Evolutionary conservation across 2,888 invertebrate species (phyloP).

Genomic region (Orthonychiurus folsomi): DNA sequence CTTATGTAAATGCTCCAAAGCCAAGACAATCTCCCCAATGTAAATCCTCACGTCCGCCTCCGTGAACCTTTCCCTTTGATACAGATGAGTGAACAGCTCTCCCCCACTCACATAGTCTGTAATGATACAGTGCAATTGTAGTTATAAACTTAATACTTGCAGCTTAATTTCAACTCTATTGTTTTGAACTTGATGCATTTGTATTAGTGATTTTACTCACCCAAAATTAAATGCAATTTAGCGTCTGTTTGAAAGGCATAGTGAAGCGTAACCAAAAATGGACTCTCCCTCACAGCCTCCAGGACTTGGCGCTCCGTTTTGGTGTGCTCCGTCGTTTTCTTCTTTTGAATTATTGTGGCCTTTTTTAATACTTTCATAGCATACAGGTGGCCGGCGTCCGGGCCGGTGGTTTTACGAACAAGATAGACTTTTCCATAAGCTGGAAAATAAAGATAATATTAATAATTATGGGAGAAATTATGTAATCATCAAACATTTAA

Average conservation of each 20-base stretch:
- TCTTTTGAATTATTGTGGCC: conserved; percentile 85
- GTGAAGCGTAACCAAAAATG: conserved; percentile 91
- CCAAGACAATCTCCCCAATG: conserved; percentile 91
- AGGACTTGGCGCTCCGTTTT: conserved; percentile 93
- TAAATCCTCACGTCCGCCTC: conserved; percentile 85
- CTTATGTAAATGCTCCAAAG: conserved; percentile 89
- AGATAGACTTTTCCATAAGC: conserved; percentile 94
- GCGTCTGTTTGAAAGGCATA: conserved; percentile 98
- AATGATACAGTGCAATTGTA: too few relatives aligned
- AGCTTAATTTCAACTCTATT: too few relatives aligned
- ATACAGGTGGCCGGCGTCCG: conserved; percentile 79
- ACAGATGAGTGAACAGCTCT: conserved; percentile 92
- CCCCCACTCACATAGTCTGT: conserved; percentile 96
- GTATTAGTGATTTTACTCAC: conserved; percentile 5
- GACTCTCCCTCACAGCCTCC: conserved; percentile 86
- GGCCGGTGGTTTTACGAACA: conserved; percentile 76
- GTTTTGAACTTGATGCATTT: too few relatives aligned
- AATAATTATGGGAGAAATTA: too few relatives aligned
- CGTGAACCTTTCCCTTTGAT: conserved; percentile 83
- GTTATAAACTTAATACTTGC: too few relatives aligned
- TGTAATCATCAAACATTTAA: too few relatives aligned
- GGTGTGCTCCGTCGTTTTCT: conserved; percentile 93
- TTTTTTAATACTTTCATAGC: conserved; percentile 98
- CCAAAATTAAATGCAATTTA: conserved; percentile 85
- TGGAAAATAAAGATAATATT: conserved; percentile 45